Percentiles rank a stretch among this genome's conserved stretches.
Conservation (phyloP, 2,113 vertebrate genomes). For the Collichthys lucidus region DNA sequence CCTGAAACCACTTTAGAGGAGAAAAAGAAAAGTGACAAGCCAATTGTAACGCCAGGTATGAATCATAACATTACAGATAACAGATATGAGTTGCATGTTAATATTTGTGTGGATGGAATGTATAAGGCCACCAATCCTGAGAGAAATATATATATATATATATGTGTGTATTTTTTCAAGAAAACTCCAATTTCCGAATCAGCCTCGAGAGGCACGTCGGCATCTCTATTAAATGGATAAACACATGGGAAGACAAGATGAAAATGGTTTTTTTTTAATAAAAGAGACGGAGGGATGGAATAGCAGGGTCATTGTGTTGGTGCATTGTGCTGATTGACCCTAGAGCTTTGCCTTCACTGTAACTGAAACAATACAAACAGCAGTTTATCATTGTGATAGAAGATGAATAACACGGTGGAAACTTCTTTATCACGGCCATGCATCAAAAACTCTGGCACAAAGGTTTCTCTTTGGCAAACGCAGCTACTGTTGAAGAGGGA, state of each 20-base stretch:
- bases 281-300: conserved; percentile 25
- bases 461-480: not conserved
- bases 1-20: not conserved
- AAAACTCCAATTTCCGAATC: conserved; percentile 18
- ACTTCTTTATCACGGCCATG: conserved; percentile 17
- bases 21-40: not conserved
- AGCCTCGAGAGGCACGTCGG: conserved; percentile 13
- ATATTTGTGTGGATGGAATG: not conserved
- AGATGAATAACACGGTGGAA: conserved; percentile 28
- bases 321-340: conserved; percentile 45
- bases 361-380: conserved; percentile 12
- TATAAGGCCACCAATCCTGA: not conserved
- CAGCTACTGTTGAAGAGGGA: not conserved
- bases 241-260: not conserved
- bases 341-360: conserved; percentile 6
- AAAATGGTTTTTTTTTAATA: conserved; percentile 40
- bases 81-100: not conserved
- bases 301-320: not conserved
- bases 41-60: conserved; percentile 2
- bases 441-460: conserved; percentile 21
- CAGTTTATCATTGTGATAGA: conserved; percentile 50
- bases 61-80: not conserved
- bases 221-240: conserved; percentile 32
- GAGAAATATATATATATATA: not conserved
- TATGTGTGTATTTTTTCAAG: not conserved